Conservation (phyloP, 2,113 vertebrate genomes). For the Colaptes auratus region DNA sequence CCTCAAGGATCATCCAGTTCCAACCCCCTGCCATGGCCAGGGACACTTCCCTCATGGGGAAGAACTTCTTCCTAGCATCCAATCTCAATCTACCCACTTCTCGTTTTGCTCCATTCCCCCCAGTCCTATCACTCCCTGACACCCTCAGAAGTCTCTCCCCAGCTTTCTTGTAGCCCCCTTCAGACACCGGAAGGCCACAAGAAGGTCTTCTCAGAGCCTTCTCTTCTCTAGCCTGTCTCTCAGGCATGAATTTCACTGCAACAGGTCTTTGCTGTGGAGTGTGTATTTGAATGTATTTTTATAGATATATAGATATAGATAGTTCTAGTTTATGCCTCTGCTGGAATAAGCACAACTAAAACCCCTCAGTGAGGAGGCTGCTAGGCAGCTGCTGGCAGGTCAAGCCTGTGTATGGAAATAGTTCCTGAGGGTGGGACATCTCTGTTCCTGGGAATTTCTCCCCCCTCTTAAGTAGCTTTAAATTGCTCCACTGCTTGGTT, state of each 20-base stretch:
- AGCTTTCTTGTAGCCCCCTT: too few species aligned
- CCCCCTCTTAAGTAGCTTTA: background rate
- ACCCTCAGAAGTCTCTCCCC: too few species aligned
- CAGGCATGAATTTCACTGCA: background rate
- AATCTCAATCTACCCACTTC: too few species aligned
- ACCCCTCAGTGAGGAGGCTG: background rate
- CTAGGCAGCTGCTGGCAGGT: background rate
- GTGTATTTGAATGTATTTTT: background rate
- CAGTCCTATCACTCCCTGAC: too few species aligned
- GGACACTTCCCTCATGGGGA: too few species aligned
- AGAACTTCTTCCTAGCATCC: too few species aligned
- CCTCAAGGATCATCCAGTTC: too few species aligned
- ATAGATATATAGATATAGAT: too few species aligned
- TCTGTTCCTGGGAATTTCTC: background rate
- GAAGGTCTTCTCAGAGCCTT: too few species aligned
- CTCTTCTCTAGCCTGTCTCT: background rate
- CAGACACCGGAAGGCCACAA: too few species aligned
- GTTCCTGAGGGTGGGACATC: background rate
- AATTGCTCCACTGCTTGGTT: background rate
- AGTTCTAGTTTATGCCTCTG: background rate
- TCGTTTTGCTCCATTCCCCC: too few species aligned
- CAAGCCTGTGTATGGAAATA: background rate
- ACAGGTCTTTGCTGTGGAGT: background rate
- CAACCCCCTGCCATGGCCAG: too few species aligned
- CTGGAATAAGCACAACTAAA: background rate